Conservation (phyloP, 2,888 invertebrate genomes). For the Andrena haemorrhoa region DNA sequence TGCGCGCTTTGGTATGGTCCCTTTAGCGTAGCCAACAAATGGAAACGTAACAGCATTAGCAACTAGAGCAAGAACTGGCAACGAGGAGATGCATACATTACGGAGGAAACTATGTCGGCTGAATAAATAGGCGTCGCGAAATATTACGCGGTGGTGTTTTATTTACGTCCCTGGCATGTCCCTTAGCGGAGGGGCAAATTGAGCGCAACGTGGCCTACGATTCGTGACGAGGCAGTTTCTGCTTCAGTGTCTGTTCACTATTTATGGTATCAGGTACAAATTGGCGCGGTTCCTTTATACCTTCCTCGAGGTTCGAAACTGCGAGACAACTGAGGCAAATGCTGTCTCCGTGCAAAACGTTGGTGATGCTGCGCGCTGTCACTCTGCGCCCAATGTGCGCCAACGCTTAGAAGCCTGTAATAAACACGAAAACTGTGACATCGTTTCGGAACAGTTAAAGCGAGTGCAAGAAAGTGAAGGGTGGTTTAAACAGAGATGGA, state of each 20-base stretch:
- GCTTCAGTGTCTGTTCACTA: too few species aligned
- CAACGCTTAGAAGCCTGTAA: neutral
- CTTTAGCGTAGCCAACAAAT: constrained; percentile 64
- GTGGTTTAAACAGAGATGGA: neutral
- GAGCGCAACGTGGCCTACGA: too few species aligned
- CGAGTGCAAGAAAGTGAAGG: neutral
- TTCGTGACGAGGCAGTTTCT: too few species aligned
- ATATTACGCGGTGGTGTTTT: constrained; percentile 48
- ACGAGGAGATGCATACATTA: constrained; percentile 59
- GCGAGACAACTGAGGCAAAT: too few species aligned
- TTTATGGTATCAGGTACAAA: too few species aligned
- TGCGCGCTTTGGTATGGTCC: constrained; percentile 48
- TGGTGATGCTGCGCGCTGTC: too few species aligned
- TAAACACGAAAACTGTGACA: constrained; percentile 35
- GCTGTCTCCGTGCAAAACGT: too few species aligned
- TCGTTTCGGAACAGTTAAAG: neutral
- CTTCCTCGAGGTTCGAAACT: too few species aligned
- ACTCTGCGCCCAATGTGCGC: too few species aligned
- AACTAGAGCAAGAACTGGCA: constrained; percentile 66
- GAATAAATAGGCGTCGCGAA: constrained; percentile 62
- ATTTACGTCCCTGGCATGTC: constrained; percentile 23
- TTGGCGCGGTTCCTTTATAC: too few species aligned
- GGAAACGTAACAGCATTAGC: constrained; percentile 68
- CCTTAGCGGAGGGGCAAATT: neutral
- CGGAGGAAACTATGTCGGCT: constrained; percentile 42